These are phyloP conservation scores for Whitmania pigra DNA, from an alignment of 1,140 invertebrate species.

Conservation along the genomic window DNA sequence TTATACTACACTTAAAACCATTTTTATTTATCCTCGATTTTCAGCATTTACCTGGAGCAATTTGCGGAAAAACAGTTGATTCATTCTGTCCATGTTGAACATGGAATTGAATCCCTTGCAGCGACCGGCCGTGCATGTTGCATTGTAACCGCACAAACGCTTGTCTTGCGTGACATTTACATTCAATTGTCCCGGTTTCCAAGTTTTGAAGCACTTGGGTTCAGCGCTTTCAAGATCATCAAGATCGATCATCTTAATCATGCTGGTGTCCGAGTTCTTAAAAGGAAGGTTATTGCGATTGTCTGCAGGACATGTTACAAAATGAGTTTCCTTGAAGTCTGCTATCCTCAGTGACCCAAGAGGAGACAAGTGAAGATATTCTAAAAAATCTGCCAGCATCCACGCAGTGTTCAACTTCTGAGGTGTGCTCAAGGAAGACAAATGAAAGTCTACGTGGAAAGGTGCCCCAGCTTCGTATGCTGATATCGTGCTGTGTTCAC, in stretches of 20 bases:
- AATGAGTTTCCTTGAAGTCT: constrained; percentile 38
- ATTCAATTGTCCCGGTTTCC: constrained; percentile 18
- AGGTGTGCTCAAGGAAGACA: constrained; percentile 30
- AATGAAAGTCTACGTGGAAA: constrained; percentile 29
- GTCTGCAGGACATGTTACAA: constrained; percentile 25
- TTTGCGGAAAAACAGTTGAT: constrained; percentile 33
- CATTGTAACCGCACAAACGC: constrained; percentile 30
- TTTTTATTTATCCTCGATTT: no score
- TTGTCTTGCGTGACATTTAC: neutral
- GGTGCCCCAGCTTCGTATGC: constrained; percentile 34
- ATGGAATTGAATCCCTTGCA: constrained; percentile 38
- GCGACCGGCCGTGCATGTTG: constrained; percentile 31
- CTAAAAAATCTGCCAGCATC: constrained; percentile 32
- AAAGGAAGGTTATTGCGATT: no score
- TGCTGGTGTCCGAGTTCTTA: constrained; percentile 26
- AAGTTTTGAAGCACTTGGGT: constrained; percentile 30
- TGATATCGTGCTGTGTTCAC: constrained; percentile 34
- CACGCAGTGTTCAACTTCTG: constrained; percentile 29
- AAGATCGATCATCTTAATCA: constrained; percentile 37
- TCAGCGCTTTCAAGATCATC: constrained; percentile 39
- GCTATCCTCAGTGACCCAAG: constrained; percentile 35
- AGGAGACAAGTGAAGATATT: constrained; percentile 36
- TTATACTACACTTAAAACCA: no score
- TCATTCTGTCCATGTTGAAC: constrained; percentile 36
- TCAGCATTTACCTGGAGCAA: constrained; percentile 25